phyloP scores from a whole-genome alignment of 1,140 invertebrate species.

The Medauroidea extradentata region DNA sequence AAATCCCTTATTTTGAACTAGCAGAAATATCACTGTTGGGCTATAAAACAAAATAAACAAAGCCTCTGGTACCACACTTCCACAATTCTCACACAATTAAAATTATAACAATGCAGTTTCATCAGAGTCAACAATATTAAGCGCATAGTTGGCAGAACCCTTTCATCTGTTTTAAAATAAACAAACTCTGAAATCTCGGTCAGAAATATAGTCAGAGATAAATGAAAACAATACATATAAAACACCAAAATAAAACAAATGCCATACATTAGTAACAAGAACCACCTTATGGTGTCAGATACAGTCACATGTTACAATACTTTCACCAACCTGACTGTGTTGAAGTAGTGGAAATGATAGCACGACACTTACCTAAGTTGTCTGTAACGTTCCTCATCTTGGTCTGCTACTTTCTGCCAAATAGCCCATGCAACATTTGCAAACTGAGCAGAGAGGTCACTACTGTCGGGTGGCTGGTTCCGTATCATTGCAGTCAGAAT shows the following conservation, averaged over 20 bases:
- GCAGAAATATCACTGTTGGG: too few species aligned
- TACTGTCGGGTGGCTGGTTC: slow-evolving; percentile 45
- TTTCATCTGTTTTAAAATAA: too few species aligned
- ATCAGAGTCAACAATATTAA: not conserved
- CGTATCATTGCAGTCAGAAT: slow-evolving; percentile 54
- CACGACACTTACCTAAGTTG: slow-evolving; percentile 5
- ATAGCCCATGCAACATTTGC: slow-evolving; percentile 50
- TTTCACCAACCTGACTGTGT: too few species aligned
- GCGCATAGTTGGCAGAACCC: too few species aligned
- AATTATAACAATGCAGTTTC: not conserved
- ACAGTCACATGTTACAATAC: too few species aligned
- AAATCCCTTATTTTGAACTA: too few species aligned
- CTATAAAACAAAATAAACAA: too few species aligned
- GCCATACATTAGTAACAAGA: not conserved
- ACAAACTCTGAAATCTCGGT: too few species aligned
- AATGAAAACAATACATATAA: too few species aligned
- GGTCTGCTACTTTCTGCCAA: slow-evolving; percentile 42
- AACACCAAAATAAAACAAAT: too few species aligned
- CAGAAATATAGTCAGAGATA: not conserved
- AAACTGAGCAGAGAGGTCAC: slow-evolving; percentile 43
- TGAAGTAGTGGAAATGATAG: too few species aligned
- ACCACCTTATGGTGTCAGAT: not conserved
- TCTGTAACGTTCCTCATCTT: slow-evolving; percentile 4
- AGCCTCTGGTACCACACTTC: not conserved
- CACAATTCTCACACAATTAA: not conserved